Evolutionary conservation across 2,888 invertebrate species (phyloP).

Genomic region (Epinotia demarniana): DNA sequence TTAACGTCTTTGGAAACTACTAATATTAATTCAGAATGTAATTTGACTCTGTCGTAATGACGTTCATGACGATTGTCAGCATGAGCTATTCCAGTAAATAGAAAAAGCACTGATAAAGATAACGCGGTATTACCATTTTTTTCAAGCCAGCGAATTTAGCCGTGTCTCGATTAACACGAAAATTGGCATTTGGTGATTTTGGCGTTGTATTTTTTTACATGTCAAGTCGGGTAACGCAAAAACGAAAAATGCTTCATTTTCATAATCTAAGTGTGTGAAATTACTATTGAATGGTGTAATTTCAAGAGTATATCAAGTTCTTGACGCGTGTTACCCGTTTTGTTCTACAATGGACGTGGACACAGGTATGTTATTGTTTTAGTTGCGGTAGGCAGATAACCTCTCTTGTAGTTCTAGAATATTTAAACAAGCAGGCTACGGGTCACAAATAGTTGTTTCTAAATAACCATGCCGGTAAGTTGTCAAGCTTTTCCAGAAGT

Average conservation of each 20-base stretch:
- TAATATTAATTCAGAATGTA: conserved; percentile 4
- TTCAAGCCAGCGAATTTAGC: not conserved
- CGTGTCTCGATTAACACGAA: not conserved
- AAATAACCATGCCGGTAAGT: not conserved
- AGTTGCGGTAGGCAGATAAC: conserved; percentile 55
- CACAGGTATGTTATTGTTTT: conserved; percentile 62
- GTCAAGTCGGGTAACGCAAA: conserved; percentile 29
- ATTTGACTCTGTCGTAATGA: not conserved
- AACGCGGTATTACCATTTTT: too few relatives aligned
- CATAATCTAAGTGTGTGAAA: conserved; percentile 25
- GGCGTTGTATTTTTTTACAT: conserved; percentile 31
- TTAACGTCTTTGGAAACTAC: not conserved
- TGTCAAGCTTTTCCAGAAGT: not conserved
- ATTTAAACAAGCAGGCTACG: conserved; percentile 12
- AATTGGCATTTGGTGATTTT: conserved; percentile 4
- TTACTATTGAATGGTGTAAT: conserved; percentile 23
- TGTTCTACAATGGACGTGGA: conserved; percentile 70
- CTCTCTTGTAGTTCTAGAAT: conserved; percentile 31
- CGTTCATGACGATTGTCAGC: not conserved
- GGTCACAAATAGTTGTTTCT: not conserved
- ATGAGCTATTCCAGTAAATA: conserved; percentile 4
- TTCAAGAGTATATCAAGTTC: not conserved
- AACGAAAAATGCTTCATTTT: conserved; percentile 35
- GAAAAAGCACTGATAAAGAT: not conserved
- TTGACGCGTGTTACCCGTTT: conserved; percentile 19